A percentile compares a stretch with the other conserved stretches of the same genome.
Conservation (phyloP, 2,888 invertebrate genomes). For the Drosophila neonasuta region DNA sequence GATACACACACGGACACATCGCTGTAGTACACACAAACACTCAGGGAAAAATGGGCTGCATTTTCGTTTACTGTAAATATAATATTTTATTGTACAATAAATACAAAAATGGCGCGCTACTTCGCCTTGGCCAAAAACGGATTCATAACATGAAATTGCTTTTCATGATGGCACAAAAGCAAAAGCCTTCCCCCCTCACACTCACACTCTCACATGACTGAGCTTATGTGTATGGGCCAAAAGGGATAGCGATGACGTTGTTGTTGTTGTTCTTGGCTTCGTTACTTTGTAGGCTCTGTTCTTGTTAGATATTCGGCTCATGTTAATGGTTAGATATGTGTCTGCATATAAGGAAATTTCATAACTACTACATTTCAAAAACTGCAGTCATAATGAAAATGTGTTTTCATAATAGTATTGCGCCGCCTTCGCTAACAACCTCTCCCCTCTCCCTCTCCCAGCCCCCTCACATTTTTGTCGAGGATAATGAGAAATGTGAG, state of each 20-base stretch:
- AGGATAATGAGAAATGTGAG: slow-evolving; percentile 40
- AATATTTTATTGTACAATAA: slow-evolving; percentile 76
- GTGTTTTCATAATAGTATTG: slow-evolving; percentile 22
- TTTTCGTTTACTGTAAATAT: slow-evolving; percentile 73
- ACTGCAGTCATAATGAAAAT: slow-evolving; percentile 31
- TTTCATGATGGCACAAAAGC: slow-evolving; percentile 66
- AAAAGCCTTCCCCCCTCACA: slow-evolving; percentile 19
- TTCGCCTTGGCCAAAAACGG: slow-evolving; percentile 66
- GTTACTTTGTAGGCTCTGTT: slow-evolving; percentile 18
- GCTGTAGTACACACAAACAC: slow-evolving; percentile 10
- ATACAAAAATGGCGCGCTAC: slow-evolving; percentile 63
- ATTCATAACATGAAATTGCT: slow-evolving; percentile 77
- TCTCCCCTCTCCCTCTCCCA: neutral
- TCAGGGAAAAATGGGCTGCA: slow-evolving; percentile 41
- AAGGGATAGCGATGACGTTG: slow-evolving; percentile 31
- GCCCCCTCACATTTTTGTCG: neutral
- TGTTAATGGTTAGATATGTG: slow-evolving; percentile 57
- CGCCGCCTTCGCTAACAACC: slow-evolving; percentile 8
- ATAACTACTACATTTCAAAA: slow-evolving; percentile 57
- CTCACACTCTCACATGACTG: slow-evolving; percentile 32
- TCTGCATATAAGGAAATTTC: slow-evolving; percentile 48
- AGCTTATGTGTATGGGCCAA: slow-evolving; percentile 29
- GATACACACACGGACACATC: slow-evolving; percentile 23
- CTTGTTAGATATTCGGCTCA: slow-evolving; percentile 24
- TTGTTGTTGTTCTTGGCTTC: slow-evolving; percentile 35